A percentile compares a stretch with the other conserved stretches of the same genome.
Conservation (phyloP, 2,797 vertebrate species). For the Ibycter americanus region DNA sequence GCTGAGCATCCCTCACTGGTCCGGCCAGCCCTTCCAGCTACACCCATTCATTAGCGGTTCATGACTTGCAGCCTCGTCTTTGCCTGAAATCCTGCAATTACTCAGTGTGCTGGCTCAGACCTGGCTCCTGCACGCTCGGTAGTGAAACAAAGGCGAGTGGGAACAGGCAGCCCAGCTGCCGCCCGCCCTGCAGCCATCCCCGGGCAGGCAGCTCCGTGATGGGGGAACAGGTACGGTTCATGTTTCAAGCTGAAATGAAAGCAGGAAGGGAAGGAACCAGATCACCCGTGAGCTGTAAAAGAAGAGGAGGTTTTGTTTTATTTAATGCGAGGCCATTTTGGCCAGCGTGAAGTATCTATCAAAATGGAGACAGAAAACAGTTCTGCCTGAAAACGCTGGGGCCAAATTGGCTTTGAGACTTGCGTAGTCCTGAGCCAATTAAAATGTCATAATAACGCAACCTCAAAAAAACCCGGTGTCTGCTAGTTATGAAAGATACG, state of each 20-base stretch:
- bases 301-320: background rate
- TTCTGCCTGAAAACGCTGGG: background rate
- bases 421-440: constrained; percentile 31
- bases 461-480: background rate
- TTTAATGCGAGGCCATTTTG: constrained; percentile 25
- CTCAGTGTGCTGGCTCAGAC: constrained; percentile 50
- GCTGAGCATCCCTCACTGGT: background rate
- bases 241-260: constrained; percentile 42
- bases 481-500: background rate
- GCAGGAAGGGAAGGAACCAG: background rate
- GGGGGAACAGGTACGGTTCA: background rate
- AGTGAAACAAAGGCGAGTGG: constrained; percentile 7
- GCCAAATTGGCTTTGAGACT: constrained; percentile 52
- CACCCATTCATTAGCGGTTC: constrained; percentile 70
- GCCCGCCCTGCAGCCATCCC: background rate
- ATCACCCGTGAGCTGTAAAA: background rate
- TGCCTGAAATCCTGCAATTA: constrained; percentile 65
- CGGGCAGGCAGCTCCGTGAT: background rate
- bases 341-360: background rate
- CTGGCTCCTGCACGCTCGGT: background rate
- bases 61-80: constrained; percentile 7
- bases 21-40: constrained; percentile 32
- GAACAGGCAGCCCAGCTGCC: constrained; percentile 19
- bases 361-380: constrained; percentile 49
- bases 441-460: constrained; percentile 48